Evolutionary conservation across 2,888 invertebrate genomes (phyloP).

Genomic region (Fragum whitleyi): DNA sequence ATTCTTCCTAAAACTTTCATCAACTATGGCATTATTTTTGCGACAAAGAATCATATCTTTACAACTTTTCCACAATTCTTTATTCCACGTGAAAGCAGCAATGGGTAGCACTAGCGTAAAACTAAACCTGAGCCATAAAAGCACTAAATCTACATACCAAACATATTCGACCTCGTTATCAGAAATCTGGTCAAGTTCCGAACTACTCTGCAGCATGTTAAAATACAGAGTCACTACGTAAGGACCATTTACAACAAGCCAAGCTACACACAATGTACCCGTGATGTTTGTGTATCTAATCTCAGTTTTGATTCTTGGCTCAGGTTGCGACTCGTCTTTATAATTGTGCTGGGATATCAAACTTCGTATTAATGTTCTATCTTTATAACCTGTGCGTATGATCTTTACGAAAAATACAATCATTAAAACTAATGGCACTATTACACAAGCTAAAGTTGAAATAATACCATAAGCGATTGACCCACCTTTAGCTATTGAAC

Average conservation of each 20-base stretch:
- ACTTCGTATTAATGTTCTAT: slow-evolving; percentile 63
- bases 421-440: slow-evolving; percentile 73
- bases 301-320: slow-evolving; percentile 69
- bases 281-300: slow-evolving; percentile 72
- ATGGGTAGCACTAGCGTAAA: slow-evolving; percentile 77
- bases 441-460: slow-evolving; percentile 71
- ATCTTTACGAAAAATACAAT: slow-evolving; percentile 73
- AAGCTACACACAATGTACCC: slow-evolving; percentile 71
- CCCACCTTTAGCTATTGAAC: slow-evolving; percentile 71
- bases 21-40: slow-evolving; percentile 79
- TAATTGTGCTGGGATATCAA: slow-evolving; percentile 71
- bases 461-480: slow-evolving; percentile 72
- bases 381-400: slow-evolving; percentile 65
- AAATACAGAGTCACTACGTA: slow-evolving; percentile 73
- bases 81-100: slow-evolving; percentile 76
- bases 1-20: slow-evolving; percentile 65
- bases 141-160: slow-evolving; percentile 76
- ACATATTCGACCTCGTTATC: slow-evolving; percentile 67
- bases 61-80: slow-evolving; percentile 79
- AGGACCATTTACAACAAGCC: slow-evolving; percentile 78
- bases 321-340: slow-evolving; percentile 56
- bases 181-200: slow-evolving; percentile 53
- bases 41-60: slow-evolving; percentile 79
- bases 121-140: slow-evolving; percentile 80
- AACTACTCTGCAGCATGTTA: slow-evolving; percentile 68